A percentile compares a stretch with the other conserved stretches of the same genome.
phyloP scores from a whole-genome alignment of 2,888 invertebrate genomes.

The Andrena marginata region DNA sequence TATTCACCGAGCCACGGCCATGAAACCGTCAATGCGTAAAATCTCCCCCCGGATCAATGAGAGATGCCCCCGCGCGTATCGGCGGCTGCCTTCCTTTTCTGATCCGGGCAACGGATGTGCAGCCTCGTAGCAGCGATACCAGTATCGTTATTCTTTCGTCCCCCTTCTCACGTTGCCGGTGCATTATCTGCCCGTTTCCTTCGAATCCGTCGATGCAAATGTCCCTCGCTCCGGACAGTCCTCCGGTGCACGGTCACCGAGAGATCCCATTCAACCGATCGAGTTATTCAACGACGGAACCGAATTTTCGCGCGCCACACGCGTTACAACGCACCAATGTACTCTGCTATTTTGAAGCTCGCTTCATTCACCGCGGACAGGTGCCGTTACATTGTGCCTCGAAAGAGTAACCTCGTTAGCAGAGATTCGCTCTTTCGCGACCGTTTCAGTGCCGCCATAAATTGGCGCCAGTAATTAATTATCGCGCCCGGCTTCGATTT shows the following conservation, averaged over 20 bases:
- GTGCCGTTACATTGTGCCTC: too few relatives aligned
- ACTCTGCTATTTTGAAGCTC: background rate
- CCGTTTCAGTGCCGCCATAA: background rate
- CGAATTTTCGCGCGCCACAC: background rate
- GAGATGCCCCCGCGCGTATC: constrained; percentile 16
- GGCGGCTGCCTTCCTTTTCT: constrained; percentile 9
- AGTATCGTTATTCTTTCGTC: constrained; percentile 10
- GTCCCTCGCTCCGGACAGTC: background rate
- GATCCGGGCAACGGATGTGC: constrained; percentile 48
- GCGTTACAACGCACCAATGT: background rate
- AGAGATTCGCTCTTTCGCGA: background rate
- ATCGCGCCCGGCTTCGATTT: constrained; percentile 21
- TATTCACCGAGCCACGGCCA: constrained; percentile 26
- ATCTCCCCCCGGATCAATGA: constrained; percentile 48
- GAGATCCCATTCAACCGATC: background rate
- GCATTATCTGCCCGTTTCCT: constrained; percentile 29
- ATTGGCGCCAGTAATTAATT: constrained; percentile 24
- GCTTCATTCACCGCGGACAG: too few relatives aligned
- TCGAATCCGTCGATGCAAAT: background rate
- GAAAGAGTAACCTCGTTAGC: background rate
- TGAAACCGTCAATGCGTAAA: constrained; percentile 42
- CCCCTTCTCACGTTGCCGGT: background rate
- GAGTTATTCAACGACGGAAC: background rate
- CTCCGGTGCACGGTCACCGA: background rate
- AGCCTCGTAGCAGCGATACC: constrained; percentile 32